Percentiles rank a stretch among this genome's conserved stretches.
Evolutionary conservation across 1,140 invertebrate genomes (phyloP).

Genomic region (Drosophila willistoni): DNA sequence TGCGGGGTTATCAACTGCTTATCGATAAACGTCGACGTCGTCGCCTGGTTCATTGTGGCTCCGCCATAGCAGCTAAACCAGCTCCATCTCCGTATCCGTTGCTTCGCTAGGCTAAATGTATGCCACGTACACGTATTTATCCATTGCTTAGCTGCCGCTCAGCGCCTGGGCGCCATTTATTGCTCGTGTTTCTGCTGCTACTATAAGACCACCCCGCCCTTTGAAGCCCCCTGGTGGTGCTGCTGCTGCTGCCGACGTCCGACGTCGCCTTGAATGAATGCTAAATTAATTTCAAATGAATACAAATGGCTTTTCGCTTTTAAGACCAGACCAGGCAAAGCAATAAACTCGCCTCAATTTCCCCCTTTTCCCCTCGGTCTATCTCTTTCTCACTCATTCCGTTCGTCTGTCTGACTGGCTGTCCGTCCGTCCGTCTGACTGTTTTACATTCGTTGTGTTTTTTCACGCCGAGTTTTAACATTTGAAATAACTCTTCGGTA

Average conservation of each 20-base stretch:
- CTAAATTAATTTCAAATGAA: slow-evolving; percentile 82
- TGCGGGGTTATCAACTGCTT: slow-evolving; percentile 61
- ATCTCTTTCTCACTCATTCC: slow-evolving; percentile 21
- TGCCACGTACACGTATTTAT: slow-evolving; percentile 81
- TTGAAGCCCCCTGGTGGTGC: background rate
- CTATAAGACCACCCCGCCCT: background rate
- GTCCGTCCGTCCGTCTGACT: slow-evolving; percentile 33
- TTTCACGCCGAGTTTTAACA: slow-evolving; percentile 53
- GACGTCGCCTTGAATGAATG: slow-evolving; percentile 72
- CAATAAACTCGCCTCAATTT: slow-evolving; percentile 45
- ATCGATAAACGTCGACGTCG: slow-evolving; percentile 69
- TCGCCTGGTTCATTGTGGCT: slow-evolving; percentile 48
- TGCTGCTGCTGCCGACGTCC: slow-evolving; percentile 22
- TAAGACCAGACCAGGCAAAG: slow-evolving; percentile 63
- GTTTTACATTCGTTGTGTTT: slow-evolving; percentile 71
- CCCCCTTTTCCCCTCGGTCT: background rate
- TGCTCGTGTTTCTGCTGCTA: slow-evolving; percentile 27
- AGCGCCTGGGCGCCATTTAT: slow-evolving; percentile 64
- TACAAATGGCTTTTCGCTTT: slow-evolving; percentile 82
- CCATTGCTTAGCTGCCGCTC: slow-evolving; percentile 73
- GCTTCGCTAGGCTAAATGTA: slow-evolving; percentile 56
- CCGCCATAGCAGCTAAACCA: background rate
- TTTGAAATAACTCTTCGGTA: slow-evolving; percentile 72
- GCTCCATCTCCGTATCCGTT: slow-evolving; percentile 4
- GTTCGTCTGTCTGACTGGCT: slow-evolving; percentile 8